Percentiles rank a stretch among this genome's conserved stretches.
phyloP scores from a whole-genome alignment of 1,140 invertebrate genomes.

The Drosophila sechellia region DNA sequence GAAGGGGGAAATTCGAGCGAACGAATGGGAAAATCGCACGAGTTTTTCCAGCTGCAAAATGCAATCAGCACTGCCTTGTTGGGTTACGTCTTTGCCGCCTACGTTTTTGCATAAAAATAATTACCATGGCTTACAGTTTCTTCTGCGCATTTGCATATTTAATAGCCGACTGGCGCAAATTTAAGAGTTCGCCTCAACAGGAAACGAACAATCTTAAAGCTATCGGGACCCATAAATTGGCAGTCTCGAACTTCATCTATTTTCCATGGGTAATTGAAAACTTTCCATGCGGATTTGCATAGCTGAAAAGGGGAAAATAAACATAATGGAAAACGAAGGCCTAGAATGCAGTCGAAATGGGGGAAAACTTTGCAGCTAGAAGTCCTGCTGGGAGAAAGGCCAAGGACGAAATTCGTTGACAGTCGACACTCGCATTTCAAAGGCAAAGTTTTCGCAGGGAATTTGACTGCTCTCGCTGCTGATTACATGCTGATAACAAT shows the following conservation, averaged over 20 bases:
- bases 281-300: constrained; percentile 43
- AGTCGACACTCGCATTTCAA: constrained; percentile 46
- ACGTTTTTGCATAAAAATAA: constrained; percentile 68
- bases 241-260: constrained; percentile 38
- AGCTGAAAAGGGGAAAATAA: constrained; percentile 10
- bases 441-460: constrained; percentile 40
- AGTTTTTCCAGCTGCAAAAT: constrained; percentile 60
- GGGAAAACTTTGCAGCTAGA: constrained; percentile 30
- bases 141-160: constrained; percentile 66
- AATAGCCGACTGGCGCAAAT: constrained; percentile 40
- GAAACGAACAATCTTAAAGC: constrained; percentile 1
- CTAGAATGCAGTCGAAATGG: constrained; percentile 28
- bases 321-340: constrained; percentile 16
- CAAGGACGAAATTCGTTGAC: constrained; percentile 32
- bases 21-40: constrained; percentile 11
- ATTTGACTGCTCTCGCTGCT: constrained; percentile 25
- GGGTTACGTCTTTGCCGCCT: constrained; percentile 21
- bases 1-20: constrained; percentile 1
- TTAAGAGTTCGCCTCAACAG: constrained; percentile 15
- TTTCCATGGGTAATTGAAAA: constrained; percentile 51
- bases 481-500: constrained; percentile 67
- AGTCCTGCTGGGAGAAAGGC: constrained; percentile 18
- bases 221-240: constrained; percentile 27
- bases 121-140: constrained; percentile 70
- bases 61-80: constrained; percentile 69